A percentile compares a stretch with the other conserved stretches of the same genome.
These are phyloP conservation scores for Uloborus diversus DNA, from an alignment of 1,140 invertebrate genomes.

Conservation along the genomic window DNA sequence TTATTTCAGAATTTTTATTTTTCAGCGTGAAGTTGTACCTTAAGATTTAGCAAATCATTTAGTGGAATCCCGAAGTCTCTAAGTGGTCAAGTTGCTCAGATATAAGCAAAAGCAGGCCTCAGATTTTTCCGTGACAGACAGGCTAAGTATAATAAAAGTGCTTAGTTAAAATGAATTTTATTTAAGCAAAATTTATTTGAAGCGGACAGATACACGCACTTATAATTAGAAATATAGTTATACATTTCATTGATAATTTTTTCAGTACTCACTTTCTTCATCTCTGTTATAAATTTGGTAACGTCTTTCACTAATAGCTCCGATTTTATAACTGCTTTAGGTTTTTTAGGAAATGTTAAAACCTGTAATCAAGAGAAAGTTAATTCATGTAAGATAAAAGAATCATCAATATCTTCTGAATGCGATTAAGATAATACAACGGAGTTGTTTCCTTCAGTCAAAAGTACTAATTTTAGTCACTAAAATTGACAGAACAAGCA, in stretches of 20 bases:
- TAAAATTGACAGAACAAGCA: no score
- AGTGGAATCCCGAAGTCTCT: no score
- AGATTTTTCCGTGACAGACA: no score
- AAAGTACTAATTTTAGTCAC: no score
- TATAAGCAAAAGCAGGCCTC: no score
- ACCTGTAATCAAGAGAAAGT: background rate
- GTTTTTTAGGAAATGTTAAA: background rate
- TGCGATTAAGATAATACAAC: no score
- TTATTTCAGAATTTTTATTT: no score
- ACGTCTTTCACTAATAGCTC: constrained; percentile 30
- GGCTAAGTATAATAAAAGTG: background rate
- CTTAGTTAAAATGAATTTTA: background rate
- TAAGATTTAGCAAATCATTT: no score
- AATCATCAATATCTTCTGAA: no score
- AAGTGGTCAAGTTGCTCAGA: no score
- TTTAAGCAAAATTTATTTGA: background rate
- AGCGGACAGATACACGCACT: background rate
- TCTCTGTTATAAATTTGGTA: constrained; percentile 35
- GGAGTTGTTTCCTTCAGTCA: no score
- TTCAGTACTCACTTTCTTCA: constrained; percentile 9
- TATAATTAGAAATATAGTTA: background rate
- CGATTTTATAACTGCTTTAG: constrained; percentile 14
- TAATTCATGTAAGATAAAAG: background rate
- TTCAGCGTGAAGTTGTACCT: no score
- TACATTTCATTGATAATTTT: background rate